Evolutionary conservation across 2,113 vertebrate genomes (phyloP), one percentile per base, ranked within the genome.

Genomic region (Clarias macrocephalus): DNA sequence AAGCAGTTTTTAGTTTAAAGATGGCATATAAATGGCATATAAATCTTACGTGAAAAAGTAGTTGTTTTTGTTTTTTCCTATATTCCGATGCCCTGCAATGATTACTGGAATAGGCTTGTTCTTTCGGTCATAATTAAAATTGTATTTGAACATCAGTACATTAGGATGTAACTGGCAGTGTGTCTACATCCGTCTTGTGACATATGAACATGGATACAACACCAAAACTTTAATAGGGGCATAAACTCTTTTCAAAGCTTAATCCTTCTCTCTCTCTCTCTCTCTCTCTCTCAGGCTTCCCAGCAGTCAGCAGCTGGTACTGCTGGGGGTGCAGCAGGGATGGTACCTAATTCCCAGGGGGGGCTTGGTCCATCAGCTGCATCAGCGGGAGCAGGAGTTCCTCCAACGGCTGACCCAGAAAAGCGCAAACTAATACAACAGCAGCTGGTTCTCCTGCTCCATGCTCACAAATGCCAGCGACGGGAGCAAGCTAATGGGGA

Each of bases 391-490:
- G 97, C 96, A 0, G 97, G 97, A 77, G 97, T 97, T 81, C 97
- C 98, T 1, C 98, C 98, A 0, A 99, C 98, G 1, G 98, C 98
- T 0, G 98, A 99, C 89, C 98, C 98, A 1, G 98, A 99, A 92
- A 99, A 99, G 92, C 97, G 98, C 89, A 99, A 99, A 89, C 97
- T 99, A 21, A 99, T 99, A 92, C 98, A 99, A 92, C 98, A 99
- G 93, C 98, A 99, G 77, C 95, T 99, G 0, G 98, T 99, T 82
- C 97, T 99, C 84, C 95, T 99, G 85, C 93, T 99, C 3, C 98
- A 99, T 0, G 98, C 98, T 68, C 98, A 99, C 95, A 99, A 99
- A 94, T 99, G 98, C 94, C 98, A 99, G 95, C 96, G 98, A 56
- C 93, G 98, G 66, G 98, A 99, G 82, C 98, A 99, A 91, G 98